Evolutionary conservation across 2,797 vertebrate genomes (phyloP), one percentile per base, ranked within the genome.

Genomic region (Ctenochaetus hawaiiensis): DNA sequence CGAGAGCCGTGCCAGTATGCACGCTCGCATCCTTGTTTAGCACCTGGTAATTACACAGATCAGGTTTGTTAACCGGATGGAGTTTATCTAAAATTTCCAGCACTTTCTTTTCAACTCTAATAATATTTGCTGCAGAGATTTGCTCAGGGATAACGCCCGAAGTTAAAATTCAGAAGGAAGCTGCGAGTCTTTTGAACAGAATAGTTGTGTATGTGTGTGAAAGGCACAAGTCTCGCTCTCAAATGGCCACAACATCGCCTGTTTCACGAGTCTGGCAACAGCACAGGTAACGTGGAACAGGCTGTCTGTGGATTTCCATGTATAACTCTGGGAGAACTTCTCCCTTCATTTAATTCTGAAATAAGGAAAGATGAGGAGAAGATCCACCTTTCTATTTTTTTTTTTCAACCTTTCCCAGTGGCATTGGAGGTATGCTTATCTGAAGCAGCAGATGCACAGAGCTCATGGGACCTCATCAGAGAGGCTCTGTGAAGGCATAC

Each of bases 381-480:
- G 84, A 91, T 87, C 75, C 75, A 82, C 82, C 71, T 84, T 78
- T 78, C 65, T 68, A 67, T 76, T 49, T 77, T 48, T 72, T 30
- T 73, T 67, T 56, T 17, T 41, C 14, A 18, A 53, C 53, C 78
- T 84, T 60, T 87, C 84, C 87, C 86, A 81, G 84, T 92, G 85
- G 90, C 91, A 88, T 90, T 89, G 84, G 70, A 85, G 90, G 85
- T 92, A 80, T 93, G 90, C 93, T 95, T 95, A 95, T 95, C 94
- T 87, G 90, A 91, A 84, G 85, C 86, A 92, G 89, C 94, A 95
- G 94, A 93, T 94, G 94, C 89, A 85, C 80, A 61, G 85, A 76
- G 90, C 94, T 94, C 92, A 87, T 86, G 92, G 94, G 93, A 93
- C 92, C 91, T 95, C 94, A 95, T 95, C 94, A 94, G 90, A 88